Conservation (phyloP, 2,888 invertebrate species). For the Nebria brevicollis region DNA sequence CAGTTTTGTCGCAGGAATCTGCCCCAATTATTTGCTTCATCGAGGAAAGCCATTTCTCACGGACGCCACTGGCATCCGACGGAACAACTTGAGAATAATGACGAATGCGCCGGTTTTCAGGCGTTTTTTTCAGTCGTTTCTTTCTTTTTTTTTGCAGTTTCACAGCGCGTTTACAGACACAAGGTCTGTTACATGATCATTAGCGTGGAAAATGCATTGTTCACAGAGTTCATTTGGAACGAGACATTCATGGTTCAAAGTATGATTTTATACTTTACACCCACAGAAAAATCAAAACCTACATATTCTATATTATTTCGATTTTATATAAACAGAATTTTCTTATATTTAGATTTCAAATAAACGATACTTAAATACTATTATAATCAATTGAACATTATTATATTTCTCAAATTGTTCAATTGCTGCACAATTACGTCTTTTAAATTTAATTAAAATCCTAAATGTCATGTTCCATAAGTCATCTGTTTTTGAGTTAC, state of each 20-base stretch:
- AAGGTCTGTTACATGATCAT: neutral
- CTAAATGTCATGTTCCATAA: too few species aligned
- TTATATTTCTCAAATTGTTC: too few species aligned
- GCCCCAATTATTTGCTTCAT: neutral
- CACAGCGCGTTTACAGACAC: neutral
- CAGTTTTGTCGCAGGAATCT: neutral
- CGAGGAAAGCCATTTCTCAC: neutral
- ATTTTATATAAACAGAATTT: too few species aligned
- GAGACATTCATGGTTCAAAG: neutral
- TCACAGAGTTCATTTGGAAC: neutral
- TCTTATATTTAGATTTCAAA: too few species aligned
- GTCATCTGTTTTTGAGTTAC: too few species aligned
- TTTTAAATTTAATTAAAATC: too few species aligned
- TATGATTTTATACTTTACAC: too few species aligned
- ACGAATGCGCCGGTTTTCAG: neutral
- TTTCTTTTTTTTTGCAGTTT: neutral
- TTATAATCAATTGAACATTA: too few species aligned
- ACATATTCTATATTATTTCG: too few species aligned
- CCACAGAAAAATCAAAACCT: too few species aligned
- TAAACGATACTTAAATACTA: too few species aligned
- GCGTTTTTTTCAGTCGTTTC: neutral
- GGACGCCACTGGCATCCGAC: neutral
- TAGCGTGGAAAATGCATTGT: neutral
- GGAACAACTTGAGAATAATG: slow-evolving; percentile 1
- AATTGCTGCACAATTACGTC: too few species aligned